Evolutionary conservation across 2,888 invertebrate species (phyloP).

Genomic region (Drosophila nr. fundita): DNA sequence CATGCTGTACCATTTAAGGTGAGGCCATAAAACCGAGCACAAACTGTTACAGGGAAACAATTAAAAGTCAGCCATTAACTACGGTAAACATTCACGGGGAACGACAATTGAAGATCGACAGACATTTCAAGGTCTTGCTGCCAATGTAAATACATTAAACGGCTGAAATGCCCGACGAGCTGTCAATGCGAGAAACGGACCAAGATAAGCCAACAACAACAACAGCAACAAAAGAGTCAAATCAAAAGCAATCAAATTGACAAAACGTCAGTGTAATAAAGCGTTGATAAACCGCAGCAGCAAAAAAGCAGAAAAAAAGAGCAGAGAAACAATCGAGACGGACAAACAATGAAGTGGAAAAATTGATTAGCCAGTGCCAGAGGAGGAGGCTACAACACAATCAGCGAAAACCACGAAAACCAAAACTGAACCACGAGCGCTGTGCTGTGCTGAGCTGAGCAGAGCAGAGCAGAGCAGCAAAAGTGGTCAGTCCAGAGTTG

Average conservation of each 20-base stretch:
- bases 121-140: slow-evolving; percentile 69
- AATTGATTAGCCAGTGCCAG: slow-evolving; percentile 65
- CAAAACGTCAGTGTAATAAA: slow-evolving; percentile 83
- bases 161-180: slow-evolving; percentile 47
- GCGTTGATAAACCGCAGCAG: slow-evolving; percentile 81
- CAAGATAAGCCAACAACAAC: slow-evolving; percentile 31
- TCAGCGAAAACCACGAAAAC: slow-evolving; percentile 58
- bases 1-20: slow-evolving; percentile 45
- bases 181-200: slow-evolving; percentile 34
- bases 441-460: slow-evolving; percentile 20
- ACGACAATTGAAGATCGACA: slow-evolving; percentile 22
- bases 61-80: slow-evolving; percentile 66
- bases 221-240: slow-evolving; percentile 44
- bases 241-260: slow-evolving; percentile 83
- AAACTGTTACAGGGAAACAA: slow-evolving; percentile 59
- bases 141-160: slow-evolving; percentile 57
- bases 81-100: slow-evolving; percentile 41
- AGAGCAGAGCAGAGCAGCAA: slow-evolving; percentile 67
- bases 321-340: slow-evolving; percentile 20
- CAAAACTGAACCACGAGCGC: slow-evolving; percentile 48
- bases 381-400: slow-evolving; percentile 20
- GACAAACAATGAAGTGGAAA: slow-evolving; percentile 54
- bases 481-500: slow-evolving; percentile 59
- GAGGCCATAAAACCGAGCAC: slow-evolving; percentile 40
- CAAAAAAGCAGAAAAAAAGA: slow-evolving; percentile 14